Conservation (phyloP, 2,888 invertebrate species). For the Heliconius charithonia region DNA sequence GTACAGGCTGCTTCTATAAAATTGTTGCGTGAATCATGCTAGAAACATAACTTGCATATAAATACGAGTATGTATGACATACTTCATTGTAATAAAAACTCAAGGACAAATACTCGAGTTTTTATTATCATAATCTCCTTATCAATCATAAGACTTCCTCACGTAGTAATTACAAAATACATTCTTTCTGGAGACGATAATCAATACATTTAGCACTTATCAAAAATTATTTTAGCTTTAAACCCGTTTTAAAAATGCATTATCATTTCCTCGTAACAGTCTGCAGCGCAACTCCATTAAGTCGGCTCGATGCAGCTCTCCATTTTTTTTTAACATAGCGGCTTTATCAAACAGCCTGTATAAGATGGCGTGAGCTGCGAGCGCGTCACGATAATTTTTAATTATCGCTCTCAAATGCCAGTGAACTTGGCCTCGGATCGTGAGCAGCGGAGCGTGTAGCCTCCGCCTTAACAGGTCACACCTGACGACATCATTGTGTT, state of each 20-base stretch:
- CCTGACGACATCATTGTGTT: constrained; percentile 70
- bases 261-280: constrained; percentile 45
- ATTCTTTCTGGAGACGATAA: constrained; percentile 27
- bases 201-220: constrained; percentile 29
- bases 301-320: constrained; percentile 40
- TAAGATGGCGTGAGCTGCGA: constrained; percentile 77
- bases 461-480: constrained; percentile 76
- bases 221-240: constrained; percentile 28
- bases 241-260: constrained; percentile 38
- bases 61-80: not conserved
- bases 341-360: constrained; percentile 57
- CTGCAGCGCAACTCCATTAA: constrained; percentile 46
- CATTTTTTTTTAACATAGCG: constrained; percentile 45
- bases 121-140: constrained; percentile 45
- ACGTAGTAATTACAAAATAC: constrained; percentile 41
- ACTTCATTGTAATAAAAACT: constrained; percentile 34
- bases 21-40: constrained; percentile 28
- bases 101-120: constrained; percentile 36
- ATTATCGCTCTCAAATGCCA: constrained; percentile 83
- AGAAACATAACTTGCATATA: not conserved
- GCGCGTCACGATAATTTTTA: constrained; percentile 83
- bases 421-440: constrained; percentile 81
- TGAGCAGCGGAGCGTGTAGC: constrained; percentile 64
- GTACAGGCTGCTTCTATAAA: constrained; percentile 52
- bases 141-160: constrained; percentile 46